phyloP scores from a whole-genome alignment of 2,113 vertebrate genomes.

The Psammodynastes pulverulentus region DNA sequence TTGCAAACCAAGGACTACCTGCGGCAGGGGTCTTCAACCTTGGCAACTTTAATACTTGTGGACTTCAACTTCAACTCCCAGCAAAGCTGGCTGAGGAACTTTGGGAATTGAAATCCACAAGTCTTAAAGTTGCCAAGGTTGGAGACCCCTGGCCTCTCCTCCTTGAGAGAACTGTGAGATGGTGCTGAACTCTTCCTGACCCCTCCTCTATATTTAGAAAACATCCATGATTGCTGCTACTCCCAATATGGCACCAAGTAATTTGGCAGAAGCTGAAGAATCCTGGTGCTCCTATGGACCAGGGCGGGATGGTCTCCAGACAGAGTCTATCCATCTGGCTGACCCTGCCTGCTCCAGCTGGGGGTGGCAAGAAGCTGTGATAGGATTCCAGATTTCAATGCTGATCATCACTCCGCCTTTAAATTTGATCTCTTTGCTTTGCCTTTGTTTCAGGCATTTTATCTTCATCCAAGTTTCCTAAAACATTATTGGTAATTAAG shows the following conservation, averaged over 20 bases:
- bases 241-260: neutral
- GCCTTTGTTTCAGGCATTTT: neutral
- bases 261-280: neutral
- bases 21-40: too few relatives aligned
- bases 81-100: too few relatives aligned
- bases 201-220: neutral
- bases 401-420: neutral
- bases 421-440: neutral
- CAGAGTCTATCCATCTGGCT: neutral
- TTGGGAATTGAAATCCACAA: too few relatives aligned
- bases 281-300: neutral
- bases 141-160: too few relatives aligned
- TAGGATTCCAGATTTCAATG: neutral
- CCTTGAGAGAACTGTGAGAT: neutral
- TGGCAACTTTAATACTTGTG: too few relatives aligned
- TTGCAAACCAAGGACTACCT: neutral
- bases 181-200: neutral
- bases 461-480: slow-evolving; percentile 7
- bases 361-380: neutral
- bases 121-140: too few relatives aligned
- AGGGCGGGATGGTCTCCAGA: neutral
- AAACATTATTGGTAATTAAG: slow-evolving; percentile 2
- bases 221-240: neutral
- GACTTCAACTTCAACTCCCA: too few relatives aligned
- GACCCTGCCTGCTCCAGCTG: neutral